A percentile compares a stretch with the other conserved stretches of the same genome.
These are phyloP conservation scores for Calephelis perditalis DNA, from an alignment of 2,888 invertebrate species.

Conservation along the genomic window DNA sequence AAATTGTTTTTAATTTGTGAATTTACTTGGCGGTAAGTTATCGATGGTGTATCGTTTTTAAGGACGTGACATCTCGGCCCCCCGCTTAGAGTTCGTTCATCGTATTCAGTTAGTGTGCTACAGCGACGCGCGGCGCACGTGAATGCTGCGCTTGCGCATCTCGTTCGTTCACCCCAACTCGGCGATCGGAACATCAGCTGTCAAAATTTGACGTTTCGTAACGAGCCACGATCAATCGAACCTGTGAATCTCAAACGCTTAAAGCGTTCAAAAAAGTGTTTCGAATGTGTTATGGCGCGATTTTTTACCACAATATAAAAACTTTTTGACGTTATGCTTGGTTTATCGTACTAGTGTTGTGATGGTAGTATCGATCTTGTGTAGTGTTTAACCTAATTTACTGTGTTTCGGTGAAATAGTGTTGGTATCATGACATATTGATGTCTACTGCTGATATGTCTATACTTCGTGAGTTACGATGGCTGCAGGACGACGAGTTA, in stretches of 20 bases:
- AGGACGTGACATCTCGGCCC: constrained; percentile 53
- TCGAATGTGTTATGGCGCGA: constrained; percentile 40
- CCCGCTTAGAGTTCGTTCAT: constrained; percentile 42
- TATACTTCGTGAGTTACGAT: constrained; percentile 70
- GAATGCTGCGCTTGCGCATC: constrained; percentile 44
- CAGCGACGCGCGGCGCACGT: constrained; percentile 55
- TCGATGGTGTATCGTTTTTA: constrained; percentile 58
- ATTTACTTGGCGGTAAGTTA: constrained; percentile 39
- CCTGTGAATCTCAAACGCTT: constrained; percentile 33
- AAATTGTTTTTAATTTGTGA: not conserved
- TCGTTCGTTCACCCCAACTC: constrained; percentile 48
- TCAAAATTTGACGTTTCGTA: constrained; percentile 64
- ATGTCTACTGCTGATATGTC: constrained; percentile 73
- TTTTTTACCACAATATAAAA: constrained; percentile 39
- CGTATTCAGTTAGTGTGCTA: constrained; percentile 49
- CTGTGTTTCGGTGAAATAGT: constrained; percentile 42
- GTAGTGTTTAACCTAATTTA: constrained; percentile 41
- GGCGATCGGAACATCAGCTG: constrained; percentile 60
- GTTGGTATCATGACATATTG: constrained; percentile 61
- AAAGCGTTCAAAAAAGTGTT: constrained; percentile 33
- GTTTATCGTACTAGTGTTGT: constrained; percentile 55
- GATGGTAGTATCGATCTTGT: constrained; percentile 40
- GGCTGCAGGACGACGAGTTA: constrained; percentile 71
- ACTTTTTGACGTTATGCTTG: constrained; percentile 40
- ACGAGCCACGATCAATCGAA: constrained; percentile 39